Base-by-base conservation (phyloP, 2,113 vertebrate species). In the Rhabdomys dilectus region DNA sequence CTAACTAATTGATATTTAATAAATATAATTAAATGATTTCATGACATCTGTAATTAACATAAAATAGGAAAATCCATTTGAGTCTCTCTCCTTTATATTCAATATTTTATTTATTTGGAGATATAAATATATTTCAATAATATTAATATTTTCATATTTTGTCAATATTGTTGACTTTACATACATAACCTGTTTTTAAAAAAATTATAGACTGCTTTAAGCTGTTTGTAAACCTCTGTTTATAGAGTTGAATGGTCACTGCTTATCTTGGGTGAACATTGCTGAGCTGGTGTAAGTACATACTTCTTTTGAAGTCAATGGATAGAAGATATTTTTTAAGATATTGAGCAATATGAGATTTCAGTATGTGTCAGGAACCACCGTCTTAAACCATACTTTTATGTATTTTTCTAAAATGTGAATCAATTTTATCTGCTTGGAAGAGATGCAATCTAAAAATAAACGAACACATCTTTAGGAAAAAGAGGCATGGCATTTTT, bases 171-270 rank as follows among this genome's bases (percentile, higher is more conserved):
- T 84, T 78, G 31, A 75, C 81, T 77, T 19, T 97, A 77, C 16
- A 92, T 80, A 64, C 51, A 80, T 91, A 64, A 58, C 22, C 3
- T 64, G 1, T 53, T 56, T 87, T 66, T 82, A 0, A n/a, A 45
- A 91, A 87, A 64, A 45, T 62, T 31, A 5, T 80, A 16, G 3
- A 4, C 26, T 92, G 3, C 53, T 64, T 95, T 89, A 60, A 85
- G 9, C 36, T 87, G 10, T 60, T 24, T 87, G 34, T 26, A 31
- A 17, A n/a, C 42, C 31, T 34, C 12, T 94, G 16, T 87, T 92
- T 95, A 86, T 39, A 89, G 77, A 94, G 62, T 42, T n/a, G 84
- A 97, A 96, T 5, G 16, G 48, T 73, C 78, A 39, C 78, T 97
- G 31, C 60, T 96, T 98, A 80, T 84, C 94, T 89, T 85, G 68